A percentile compares a stretch with the other conserved stretches of the same genome.
These are phyloP conservation scores for Fulmarus glacialis DNA, from an alignment of 2,113 vertebrate genomes.

Conservation along the genomic window DNA sequence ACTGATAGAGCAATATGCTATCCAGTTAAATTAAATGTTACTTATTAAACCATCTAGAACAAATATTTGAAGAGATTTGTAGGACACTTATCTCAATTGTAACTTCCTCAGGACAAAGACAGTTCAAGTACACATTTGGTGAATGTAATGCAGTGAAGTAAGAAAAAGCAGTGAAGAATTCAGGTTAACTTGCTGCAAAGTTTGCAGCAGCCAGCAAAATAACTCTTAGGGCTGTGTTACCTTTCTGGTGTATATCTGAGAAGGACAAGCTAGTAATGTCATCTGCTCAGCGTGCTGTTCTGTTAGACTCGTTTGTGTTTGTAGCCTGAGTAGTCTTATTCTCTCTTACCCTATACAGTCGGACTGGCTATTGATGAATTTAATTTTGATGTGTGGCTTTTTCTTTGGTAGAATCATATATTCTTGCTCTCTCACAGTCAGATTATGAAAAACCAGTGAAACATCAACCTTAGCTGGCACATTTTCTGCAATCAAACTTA, in stretches of 20 bases:
- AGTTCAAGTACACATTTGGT: background rate
- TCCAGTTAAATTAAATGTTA: background rate
- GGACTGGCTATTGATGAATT: background rate
- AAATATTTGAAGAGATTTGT: background rate
- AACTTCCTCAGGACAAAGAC: background rate
- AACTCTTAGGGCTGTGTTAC: background rate
- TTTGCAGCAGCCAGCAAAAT: background rate
- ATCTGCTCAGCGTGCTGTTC: background rate
- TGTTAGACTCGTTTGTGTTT: background rate
- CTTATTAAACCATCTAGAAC: background rate
- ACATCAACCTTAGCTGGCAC: background rate
- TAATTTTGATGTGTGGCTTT: background rate
- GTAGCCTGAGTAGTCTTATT: background rate
- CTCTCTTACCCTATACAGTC: background rate
- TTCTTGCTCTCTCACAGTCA: background rate
- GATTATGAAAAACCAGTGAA: background rate
- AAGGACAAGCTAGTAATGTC: background rate
- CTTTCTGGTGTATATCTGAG: background rate
- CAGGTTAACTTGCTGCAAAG: background rate
- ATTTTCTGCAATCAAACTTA: background rate
- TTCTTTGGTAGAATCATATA: background rate
- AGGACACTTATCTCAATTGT: background rate
- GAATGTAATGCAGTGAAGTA: background rate
- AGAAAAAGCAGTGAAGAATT: background rate
- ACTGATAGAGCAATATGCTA: background rate